Evolutionary conservation across 2,888 invertebrate genomes (phyloP).

Genomic region (Melinaea marsaeus): DNA sequence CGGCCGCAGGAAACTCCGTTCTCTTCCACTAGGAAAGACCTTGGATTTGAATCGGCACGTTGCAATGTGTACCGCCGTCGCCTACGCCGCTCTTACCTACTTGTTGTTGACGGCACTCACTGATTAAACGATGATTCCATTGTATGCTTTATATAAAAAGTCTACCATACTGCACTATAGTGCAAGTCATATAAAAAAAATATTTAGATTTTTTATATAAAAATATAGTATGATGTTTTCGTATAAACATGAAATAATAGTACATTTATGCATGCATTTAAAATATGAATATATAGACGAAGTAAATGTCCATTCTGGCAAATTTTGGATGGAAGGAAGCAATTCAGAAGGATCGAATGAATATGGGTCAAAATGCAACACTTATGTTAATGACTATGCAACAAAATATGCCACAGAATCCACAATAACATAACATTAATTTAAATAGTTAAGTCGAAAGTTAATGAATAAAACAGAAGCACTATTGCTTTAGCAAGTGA

Average conservation of each 20-base stretch:
- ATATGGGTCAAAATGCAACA: too few species aligned
- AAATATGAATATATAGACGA: too few species aligned
- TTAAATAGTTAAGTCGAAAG: slow-evolving; percentile 40
- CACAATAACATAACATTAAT: slow-evolving; percentile 40
- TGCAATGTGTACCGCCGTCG: slow-evolving; percentile 76
- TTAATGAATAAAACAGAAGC: slow-evolving; percentile 63
- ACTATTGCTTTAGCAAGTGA: slow-evolving; percentile 44
- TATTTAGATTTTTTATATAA: background rate
- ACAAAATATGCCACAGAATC: background rate
- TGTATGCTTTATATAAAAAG: slow-evolving; percentile 39
- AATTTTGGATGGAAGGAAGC: too few species aligned
- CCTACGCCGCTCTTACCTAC: slow-evolving; percentile 73
- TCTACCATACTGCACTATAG: slow-evolving; percentile 29
- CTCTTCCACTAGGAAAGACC: slow-evolving; percentile 80
- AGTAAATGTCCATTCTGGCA: too few species aligned
- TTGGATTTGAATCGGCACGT: slow-evolving; percentile 77
- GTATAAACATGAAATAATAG: too few species aligned
- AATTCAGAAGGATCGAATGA: too few species aligned
- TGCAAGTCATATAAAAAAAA: slow-evolving; percentile 28
- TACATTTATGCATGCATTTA: too few species aligned
- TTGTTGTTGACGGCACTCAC: slow-evolving; percentile 53
- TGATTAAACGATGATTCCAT: slow-evolving; percentile 63
- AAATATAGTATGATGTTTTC: background rate
- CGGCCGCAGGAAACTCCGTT: slow-evolving; percentile 78
- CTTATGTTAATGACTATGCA: too few species aligned